Evolutionary conservation across 2,888 invertebrate genomes (phyloP), one percentile per base, ranked within the genome.

Genomic region (Xestia sexstrigata): DNA sequence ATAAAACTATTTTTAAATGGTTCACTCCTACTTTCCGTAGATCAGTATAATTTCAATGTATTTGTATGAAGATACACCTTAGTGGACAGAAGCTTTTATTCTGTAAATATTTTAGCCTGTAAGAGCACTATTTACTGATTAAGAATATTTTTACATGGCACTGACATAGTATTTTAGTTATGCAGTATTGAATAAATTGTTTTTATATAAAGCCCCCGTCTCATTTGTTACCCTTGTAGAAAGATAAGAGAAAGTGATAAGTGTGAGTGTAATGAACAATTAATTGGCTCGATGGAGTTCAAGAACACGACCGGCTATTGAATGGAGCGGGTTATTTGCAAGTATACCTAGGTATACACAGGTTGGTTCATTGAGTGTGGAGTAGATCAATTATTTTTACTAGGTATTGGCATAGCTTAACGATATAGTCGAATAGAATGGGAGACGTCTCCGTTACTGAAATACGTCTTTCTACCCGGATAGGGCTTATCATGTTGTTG

Each of bases 161-260:
- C 94, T 93, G 90, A 92, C 86, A 90, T 90, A 91, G 89, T 92
- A 91, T 91, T 91, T 91, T 92, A 91, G 89, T 89, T 89, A 90
- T 89, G 88, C 91, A 91, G 89, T 91, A 93, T 92, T 88, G 80
- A 94, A 94, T 94, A 94, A 93, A 94, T 91, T 91, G 92, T 93
- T 93, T 91, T 92, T 92, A 91, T 91, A 90, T 83, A 87, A 87
- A 70, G 67, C 42, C 45, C 81, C 85, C 80, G 84, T 88, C 79
- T 89, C 89, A 84, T 87, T 86, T 87, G 77, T 83, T 81, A 81
- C 87, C 88, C 85, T 83, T 73, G 65, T 71, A 67, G 35, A 35
- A 42, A n/a, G 82, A 86, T 82, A 86, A 85, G 88, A 80, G 84
- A 85, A 83, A 81, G 83, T 82, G 86, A 86, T 88, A 84, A 79